Evolutionary conservation across 2,888 invertebrate genomes (phyloP), one percentile per base, ranked within the genome.

Genomic region (Pristionchus fissidentatus): DNA sequence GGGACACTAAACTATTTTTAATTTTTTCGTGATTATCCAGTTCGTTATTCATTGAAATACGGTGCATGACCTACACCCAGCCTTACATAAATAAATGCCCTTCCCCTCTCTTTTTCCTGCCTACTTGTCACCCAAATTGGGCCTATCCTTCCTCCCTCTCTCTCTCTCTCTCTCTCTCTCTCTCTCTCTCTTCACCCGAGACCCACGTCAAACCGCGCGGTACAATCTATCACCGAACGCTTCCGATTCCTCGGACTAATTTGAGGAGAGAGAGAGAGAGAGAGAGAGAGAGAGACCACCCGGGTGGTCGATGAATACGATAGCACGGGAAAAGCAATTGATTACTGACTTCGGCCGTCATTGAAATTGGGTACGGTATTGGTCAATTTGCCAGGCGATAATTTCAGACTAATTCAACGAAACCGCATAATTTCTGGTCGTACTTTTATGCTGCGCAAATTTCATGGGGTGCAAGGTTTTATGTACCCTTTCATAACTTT

Each of bases 241-340:
- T 41, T 70, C 70, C 70, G 70, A 70, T 70, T 70, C 70, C n/a
- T n/a, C 41, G 70, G 55, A 55, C 70, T 70, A 70, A 70, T 70
- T 70, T 70, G 10, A 7, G 38, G 1, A 5, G 8, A 10, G 4
- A 19, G 29, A 32, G 62, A 29, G 35, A 26, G 4, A 19, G 29
- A 32, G 62, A 29, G 35, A 26, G 1, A 5, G 8, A 10, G 4
- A 19, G 29, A 32, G 62, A 29, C 29, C 26, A 13, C 43, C 70
- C n/a, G 70, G 70, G 70, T 43, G 70, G 70, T 70, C 70, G 43
- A 70, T 70, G 70, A 38, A 70, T 70, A 35, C 8, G 26, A 70
- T 70, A 70, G 70, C 43, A n/a, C 41, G 22, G 19, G n/a, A 29
- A 70, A 4, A 19, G n/a, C n/a, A n/a, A n/a, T n/a, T 22, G 22